These are phyloP conservation scores for Anthopleura sola DNA, from an alignment of 64 coral and sea anemone genomes.

Conservation along the genomic window DNA sequence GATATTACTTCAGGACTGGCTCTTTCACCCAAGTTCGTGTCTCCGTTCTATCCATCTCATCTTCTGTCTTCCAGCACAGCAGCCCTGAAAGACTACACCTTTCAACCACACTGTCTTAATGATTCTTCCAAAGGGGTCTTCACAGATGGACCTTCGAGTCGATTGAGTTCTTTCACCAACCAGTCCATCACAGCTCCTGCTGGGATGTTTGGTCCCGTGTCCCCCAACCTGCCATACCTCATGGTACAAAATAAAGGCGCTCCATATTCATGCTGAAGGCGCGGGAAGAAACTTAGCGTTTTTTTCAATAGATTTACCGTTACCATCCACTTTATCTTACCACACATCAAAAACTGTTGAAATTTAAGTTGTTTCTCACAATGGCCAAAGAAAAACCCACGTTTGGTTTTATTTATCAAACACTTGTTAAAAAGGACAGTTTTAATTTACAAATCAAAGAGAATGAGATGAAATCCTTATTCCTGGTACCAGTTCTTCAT, in stretches of 20 bases:
- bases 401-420: background rate
- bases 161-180: background rate
- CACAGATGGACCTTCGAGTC: background rate
- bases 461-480: background rate
- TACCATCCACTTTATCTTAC: too few species aligned
- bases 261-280: background rate
- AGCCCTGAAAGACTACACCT: background rate
- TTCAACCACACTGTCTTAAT: background rate
- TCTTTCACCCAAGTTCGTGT: background rate
- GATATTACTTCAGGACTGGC: background rate
- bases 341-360: too few species aligned
- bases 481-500: background rate
- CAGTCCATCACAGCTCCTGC: background rate
- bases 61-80: background rate
- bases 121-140: background rate
- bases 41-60: background rate
- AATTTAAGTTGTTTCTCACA: background rate
- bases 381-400: background rate
- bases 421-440: background rate
- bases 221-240: background rate
- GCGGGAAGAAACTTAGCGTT: too few species aligned
- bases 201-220: background rate
- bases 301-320: too few species aligned
- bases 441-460: background rate
- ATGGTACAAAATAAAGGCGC: background rate